Evolutionary conservation across 2,888 invertebrate genomes (phyloP), one percentile per base, ranked within the genome.

Genomic region (Ptychoptera contaminata): DNA sequence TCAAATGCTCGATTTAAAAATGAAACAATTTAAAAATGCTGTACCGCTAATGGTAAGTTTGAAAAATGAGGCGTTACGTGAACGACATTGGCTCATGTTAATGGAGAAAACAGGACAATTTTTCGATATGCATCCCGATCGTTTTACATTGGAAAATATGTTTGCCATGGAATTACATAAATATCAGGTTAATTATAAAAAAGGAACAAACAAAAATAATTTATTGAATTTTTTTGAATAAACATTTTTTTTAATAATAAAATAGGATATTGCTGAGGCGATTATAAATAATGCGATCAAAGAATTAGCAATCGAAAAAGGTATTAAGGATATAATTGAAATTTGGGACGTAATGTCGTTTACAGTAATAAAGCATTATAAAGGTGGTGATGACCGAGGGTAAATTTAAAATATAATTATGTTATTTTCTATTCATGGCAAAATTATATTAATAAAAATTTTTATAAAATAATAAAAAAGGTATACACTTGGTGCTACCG

Each of bases 61-160:
- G 43, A 93, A 92, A 62, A 85, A 90, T 58, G 90, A 92, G 56
- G 88, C 92, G 0, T 74, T 94, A 62, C 69, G 90, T 9, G 85
- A 87, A 52, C 72, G 92, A 10, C 93, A 94, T 65, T 94, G 93
- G 93, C 75, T 77, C 52, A 77, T 83, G 54, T 68, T 93, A 40
- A 92, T 93, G 92, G 67, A 67, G 2, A 86, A 85, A 63, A 93
- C 92, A 11, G 77, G 73, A 11, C 71, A 79, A 54, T 68, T 73
- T 49, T 92, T 92, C 59, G 90, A 92, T 56, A 90, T 92, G 82
- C 73, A 83, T 2, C 79, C 87, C 3, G 82, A 86, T 15, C 74
- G 82, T n/a, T 92, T 93, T 54, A 92, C 91, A 0, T 67, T 93
- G 48, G 86, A 87, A 47, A 88, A 91, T 58, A 84, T 93, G 79